Conservation (phyloP, 2,113 vertebrate genomes). For the Ptilorrhoa leucosticta region DNA sequence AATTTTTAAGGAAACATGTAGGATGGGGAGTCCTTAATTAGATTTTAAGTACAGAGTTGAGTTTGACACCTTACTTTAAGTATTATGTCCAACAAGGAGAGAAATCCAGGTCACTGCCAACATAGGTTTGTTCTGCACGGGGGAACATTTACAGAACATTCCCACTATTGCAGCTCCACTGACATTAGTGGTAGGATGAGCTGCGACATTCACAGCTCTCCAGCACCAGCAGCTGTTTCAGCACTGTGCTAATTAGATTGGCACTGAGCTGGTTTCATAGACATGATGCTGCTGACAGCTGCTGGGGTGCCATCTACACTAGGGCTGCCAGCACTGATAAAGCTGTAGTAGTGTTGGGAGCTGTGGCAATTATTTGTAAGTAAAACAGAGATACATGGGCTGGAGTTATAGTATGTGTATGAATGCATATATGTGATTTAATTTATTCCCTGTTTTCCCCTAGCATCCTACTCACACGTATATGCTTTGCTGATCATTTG, state of each 20-base stretch:
- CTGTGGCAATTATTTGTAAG: conserved; percentile 9
- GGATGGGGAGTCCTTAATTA: not conserved
- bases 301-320: not conserved
- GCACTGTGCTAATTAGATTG: conserved; percentile 57
- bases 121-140: not conserved
- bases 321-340: conserved; percentile 27
- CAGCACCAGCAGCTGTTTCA: conserved; percentile 49
- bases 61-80: not conserved
- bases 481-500: not conserved
- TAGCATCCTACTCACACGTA: not conserved
- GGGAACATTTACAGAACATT: conserved; percentile 40
- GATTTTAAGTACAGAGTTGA: not conserved
- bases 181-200: not conserved
- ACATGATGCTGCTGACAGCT: conserved; percentile 16
- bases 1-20: not conserved
- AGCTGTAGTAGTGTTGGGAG: not conserved
- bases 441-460: not conserved
- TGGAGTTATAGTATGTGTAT: not conserved
- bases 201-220: conserved; percentile 29
- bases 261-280: conserved; percentile 48
- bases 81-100: not conserved
- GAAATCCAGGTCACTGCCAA: conserved; percentile 5
- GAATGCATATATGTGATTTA: not conserved
- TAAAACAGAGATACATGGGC: not conserved
- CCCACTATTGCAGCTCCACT: not conserved